Conservation (phyloP, 1,140 invertebrate genomes). For the Drosophila ficusphila region DNA sequence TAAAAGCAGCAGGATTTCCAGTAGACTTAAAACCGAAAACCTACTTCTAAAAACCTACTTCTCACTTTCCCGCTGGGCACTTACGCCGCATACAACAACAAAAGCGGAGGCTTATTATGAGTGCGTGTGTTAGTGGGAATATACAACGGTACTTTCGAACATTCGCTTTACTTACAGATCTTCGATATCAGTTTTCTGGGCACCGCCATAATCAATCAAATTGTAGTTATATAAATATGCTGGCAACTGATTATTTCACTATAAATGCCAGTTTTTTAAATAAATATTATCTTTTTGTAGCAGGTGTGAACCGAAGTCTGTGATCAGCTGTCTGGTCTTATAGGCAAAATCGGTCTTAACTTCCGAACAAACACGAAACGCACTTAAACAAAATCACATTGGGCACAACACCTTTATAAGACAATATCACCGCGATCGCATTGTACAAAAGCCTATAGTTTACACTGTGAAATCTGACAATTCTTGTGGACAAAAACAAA, state of each 20-base stretch:
- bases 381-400: constrained; percentile 23
- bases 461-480: constrained; percentile 41
- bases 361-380: constrained; percentile 25
- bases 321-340: constrained; percentile 62
- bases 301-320: constrained; percentile 67
- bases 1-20: too few relatives aligned
- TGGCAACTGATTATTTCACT: constrained; percentile 5
- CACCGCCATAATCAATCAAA: constrained; percentile 64
- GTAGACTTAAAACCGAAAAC: too few relatives aligned
- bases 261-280: constrained; percentile 29
- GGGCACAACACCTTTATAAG: constrained; percentile 32
- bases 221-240: constrained; percentile 43
- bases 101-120: not conserved
- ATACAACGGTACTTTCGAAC: constrained; percentile 55
- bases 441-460: constrained; percentile 33
- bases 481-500: constrained; percentile 70
- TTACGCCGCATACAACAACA: not conserved
- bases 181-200: constrained; percentile 64
- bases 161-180: constrained; percentile 76
- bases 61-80: too few relatives aligned
- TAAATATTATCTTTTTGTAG: constrained; percentile 62
- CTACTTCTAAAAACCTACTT: too few relatives aligned
- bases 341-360: not conserved
- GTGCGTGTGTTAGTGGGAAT: not conserved
- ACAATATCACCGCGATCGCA: constrained; percentile 27